phyloP scores from a whole-genome alignment of 2,888 invertebrate species.

The Euclidia mi region DNA sequence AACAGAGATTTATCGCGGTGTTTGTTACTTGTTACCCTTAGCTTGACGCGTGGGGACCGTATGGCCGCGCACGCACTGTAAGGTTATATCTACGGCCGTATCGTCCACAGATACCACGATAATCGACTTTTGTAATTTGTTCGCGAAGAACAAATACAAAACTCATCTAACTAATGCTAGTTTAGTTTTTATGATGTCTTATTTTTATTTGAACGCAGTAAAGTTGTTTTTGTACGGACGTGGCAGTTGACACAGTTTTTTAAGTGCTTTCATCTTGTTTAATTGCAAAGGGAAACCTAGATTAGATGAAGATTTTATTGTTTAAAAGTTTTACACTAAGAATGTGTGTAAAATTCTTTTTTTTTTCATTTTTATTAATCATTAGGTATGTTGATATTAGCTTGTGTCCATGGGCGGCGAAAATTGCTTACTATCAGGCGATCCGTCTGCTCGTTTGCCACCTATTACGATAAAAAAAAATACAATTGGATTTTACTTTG shows the following conservation, averaged over 20 bases:
- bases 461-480: too few relatives aligned
- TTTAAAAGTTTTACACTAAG: too few relatives aligned
- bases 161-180: neutral
- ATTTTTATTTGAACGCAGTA: conserved; percentile 2
- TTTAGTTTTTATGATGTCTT: neutral
- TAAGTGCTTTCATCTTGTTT: neutral
- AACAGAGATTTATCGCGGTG: conserved; percentile 69
- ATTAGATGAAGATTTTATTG: too few relatives aligned
- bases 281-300: too few relatives aligned
- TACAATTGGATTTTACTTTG: too few relatives aligned
- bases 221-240: neutral
- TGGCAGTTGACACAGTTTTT: neutral
- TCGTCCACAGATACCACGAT: conserved; percentile 1
- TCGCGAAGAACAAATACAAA: conserved; percentile 9
- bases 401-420: too few relatives aligned
- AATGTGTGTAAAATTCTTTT: too few relatives aligned
- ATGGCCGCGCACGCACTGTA: neutral
- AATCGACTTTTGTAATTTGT: conserved; percentile 11
- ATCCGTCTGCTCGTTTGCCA: too few relatives aligned
- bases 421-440: too few relatives aligned
- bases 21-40: conserved; percentile 61
- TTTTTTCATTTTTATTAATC: too few relatives aligned
- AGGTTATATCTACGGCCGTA: neutral
- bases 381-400: too few relatives aligned
- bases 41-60: neutral